Evolutionary conservation across 2,888 invertebrate species (phyloP).

Genomic region (Hanleya hanleyi): DNA sequence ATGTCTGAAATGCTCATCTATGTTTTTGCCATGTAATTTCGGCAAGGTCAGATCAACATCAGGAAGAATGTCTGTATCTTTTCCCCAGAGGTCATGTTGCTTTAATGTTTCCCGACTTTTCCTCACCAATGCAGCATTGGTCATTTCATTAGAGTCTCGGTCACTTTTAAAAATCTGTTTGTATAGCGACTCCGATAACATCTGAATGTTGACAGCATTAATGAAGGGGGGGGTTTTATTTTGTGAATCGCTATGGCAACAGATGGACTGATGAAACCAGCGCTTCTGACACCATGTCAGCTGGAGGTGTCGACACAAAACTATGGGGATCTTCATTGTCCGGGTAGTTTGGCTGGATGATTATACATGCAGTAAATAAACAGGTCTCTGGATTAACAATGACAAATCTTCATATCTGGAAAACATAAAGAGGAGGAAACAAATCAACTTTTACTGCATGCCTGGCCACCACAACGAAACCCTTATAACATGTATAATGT

Average conservation of each 20-base stretch:
- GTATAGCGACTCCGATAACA: constrained; percentile 86
- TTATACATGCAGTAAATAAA: too few relatives aligned
- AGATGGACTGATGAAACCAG: neutral
- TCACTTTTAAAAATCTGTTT: constrained; percentile 81
- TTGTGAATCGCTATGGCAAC: neutral
- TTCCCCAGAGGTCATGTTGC: constrained; percentile 82
- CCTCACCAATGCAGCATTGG: neutral
- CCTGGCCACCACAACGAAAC: too few relatives aligned
- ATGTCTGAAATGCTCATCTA: constrained; percentile 89
- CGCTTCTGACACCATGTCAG: neutral
- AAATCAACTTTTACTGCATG: too few relatives aligned
- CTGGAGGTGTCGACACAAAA: too few relatives aligned
- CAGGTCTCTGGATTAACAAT: too few relatives aligned
- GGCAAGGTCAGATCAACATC: constrained; percentile 87
- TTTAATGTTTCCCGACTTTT: constrained; percentile 73
- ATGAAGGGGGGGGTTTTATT: neutral
- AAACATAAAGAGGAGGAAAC: too few relatives aligned
- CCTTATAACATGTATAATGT: too few relatives aligned
- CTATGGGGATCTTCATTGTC: too few relatives aligned
- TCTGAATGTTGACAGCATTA: constrained; percentile 91
- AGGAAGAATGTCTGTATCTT: constrained; percentile 77
- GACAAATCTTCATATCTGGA: too few relatives aligned
- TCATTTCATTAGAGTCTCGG: neutral
- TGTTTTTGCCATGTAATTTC: constrained; percentile 81
- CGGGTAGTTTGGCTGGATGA: too few relatives aligned